A percentile compares a stretch with the other conserved stretches of the same genome.
phyloP scores from a whole-genome alignment of 2,113 vertebrate genomes.

The Paraplagusia blochii region DNA sequence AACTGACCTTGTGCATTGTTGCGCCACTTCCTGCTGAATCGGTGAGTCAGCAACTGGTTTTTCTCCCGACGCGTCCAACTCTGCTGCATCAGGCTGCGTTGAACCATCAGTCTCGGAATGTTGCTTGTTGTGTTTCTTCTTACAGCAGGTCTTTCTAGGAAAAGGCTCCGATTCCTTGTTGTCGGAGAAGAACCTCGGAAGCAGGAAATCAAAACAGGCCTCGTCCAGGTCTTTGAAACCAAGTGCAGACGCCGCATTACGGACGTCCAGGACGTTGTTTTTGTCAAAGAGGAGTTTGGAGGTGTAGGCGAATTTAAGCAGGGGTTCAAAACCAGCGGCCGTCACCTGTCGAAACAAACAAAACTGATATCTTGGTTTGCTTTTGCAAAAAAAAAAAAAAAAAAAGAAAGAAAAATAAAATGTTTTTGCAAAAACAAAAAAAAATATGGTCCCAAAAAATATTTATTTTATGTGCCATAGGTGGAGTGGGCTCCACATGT shows the following conservation, averaged over 20 bases:
- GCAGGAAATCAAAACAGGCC: slow-evolving; percentile 92
- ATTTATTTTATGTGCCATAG: too few relatives aligned
- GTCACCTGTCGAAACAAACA: slow-evolving; percentile 79
- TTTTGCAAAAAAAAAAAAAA: neutral
- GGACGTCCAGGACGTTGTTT: slow-evolving; percentile 87
- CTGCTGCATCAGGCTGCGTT: slow-evolving; percentile 10
- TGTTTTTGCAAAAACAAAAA: too few relatives aligned
- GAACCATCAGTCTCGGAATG: slow-evolving; percentile 7
- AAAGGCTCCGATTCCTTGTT: slow-evolving; percentile 59
- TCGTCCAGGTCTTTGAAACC: slow-evolving; percentile 88
- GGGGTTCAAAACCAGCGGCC: slow-evolving; percentile 86
- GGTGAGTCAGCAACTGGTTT: slow-evolving; percentile 61
- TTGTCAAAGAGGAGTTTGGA: slow-evolving; percentile 88
- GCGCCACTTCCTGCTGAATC: slow-evolving; percentile 62
- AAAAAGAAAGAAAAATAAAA: too few relatives aligned
- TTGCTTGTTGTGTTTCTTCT: slow-evolving; percentile 67
- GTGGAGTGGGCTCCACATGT: too few relatives aligned
- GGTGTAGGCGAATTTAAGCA: slow-evolving; percentile 94
- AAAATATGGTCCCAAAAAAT: too few relatives aligned
- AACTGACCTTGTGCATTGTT: slow-evolving; percentile 33
- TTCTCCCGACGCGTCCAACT: slow-evolving; percentile 43
- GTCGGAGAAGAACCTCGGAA: slow-evolving; percentile 84
- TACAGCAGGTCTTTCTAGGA: slow-evolving; percentile 77
- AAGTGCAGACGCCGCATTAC: slow-evolving; percentile 81
- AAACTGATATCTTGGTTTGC: neutral